Percentiles rank a stretch among this genome's conserved stretches.
Conservation (phyloP, 1,140 invertebrate genomes). For the Alviniconcha marisindica region DNA sequence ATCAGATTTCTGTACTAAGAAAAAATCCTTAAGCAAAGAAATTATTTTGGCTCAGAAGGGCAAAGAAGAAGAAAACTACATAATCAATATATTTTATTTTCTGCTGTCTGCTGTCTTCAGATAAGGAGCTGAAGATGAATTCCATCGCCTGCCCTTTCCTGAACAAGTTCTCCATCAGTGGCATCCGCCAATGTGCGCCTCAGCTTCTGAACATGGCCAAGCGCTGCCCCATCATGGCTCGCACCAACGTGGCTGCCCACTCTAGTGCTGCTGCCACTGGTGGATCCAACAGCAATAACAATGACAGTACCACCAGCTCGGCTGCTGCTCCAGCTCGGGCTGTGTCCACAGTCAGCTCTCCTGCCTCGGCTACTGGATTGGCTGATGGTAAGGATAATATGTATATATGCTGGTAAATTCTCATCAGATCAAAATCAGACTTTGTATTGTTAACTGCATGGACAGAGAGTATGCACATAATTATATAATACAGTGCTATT, state of each 20-base stretch:
- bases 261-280: slow-evolving; percentile 15
- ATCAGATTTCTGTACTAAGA: not conserved
- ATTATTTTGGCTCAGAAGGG: too few relatives aligned
- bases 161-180: slow-evolving; percentile 66
- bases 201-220: slow-evolving; percentile 69
- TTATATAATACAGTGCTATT: too few relatives aligned
- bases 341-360: not conserved
- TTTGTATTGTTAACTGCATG: too few relatives aligned
- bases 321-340: not conserved
- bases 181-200: slow-evolving; percentile 68
- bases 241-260: slow-evolving; percentile 49
- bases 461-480: too few relatives aligned
- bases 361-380: not conserved
- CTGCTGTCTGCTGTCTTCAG: not conserved
- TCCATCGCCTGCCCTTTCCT: slow-evolving; percentile 73
- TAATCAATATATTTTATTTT: too few relatives aligned
- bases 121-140: slow-evolving; percentile 52
- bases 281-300: not conserved
- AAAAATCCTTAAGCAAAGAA: too few relatives aligned
- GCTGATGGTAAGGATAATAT: too few relatives aligned
- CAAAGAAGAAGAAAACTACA: too few relatives aligned
- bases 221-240: slow-evolving; percentile 72
- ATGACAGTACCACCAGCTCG: not conserved
- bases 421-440: too few relatives aligned
- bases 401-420: too few relatives aligned